Evolutionary conservation across 2,113 vertebrate species (phyloP).

Genomic region (Xiphias gladius): DNA sequence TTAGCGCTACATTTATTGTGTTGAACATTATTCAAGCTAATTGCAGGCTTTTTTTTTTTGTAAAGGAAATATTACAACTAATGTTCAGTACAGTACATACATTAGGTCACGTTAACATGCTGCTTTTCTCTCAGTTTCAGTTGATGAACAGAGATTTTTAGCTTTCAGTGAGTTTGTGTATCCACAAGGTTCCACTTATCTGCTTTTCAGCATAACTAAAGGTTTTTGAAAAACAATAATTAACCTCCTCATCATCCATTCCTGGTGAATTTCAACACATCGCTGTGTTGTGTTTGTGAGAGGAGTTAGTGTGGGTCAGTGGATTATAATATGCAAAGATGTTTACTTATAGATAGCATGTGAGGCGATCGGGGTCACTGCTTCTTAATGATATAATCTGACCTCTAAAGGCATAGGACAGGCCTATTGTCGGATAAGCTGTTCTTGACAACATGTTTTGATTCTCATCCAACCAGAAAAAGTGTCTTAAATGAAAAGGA

Average conservation of each 20-base stretch:
- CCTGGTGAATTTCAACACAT: not conserved
- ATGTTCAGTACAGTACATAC: too few species aligned
- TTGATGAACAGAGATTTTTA: too few species aligned
- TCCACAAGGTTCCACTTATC: not conserved
- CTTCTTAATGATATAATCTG: conserved; percentile 34
- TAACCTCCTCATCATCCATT: not conserved
- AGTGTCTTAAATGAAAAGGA: conserved; percentile 5
- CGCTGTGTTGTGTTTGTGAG: not conserved
- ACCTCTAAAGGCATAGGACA: conserved; percentile 34
- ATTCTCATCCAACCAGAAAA: conserved; percentile 19
- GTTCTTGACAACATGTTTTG: conserved; percentile 53
- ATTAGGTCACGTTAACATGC: not conserved
- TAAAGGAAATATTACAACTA: not conserved
- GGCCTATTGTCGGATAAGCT: conserved; percentile 31
- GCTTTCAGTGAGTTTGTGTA: too few species aligned
- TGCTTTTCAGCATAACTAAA: not conserved
- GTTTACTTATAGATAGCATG: conserved; percentile 7
- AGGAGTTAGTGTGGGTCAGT: not conserved
- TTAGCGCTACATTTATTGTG: too few species aligned
- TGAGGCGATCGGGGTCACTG: conserved; percentile 26
- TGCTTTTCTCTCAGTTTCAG: not conserved
- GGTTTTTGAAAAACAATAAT: not conserved
- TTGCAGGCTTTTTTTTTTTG: not conserved
- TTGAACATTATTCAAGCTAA: not conserved
- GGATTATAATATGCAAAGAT: conserved; percentile 2